Base-by-base conservation (phyloP, 2,113 vertebrate genomes). In the Notothenia rossii region DNA sequence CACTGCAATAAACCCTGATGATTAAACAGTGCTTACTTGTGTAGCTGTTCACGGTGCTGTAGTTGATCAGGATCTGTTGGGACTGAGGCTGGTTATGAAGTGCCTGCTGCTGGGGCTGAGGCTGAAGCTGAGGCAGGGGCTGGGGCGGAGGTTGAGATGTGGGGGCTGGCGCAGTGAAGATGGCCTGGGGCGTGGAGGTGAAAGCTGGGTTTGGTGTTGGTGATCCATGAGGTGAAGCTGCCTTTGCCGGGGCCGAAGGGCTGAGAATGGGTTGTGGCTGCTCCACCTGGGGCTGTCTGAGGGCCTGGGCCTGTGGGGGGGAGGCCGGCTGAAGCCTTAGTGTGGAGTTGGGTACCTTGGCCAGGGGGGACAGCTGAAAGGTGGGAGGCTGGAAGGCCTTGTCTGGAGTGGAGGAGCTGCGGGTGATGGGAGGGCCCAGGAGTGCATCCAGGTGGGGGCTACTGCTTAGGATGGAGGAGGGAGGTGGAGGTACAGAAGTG, bases 381-480 rank as follows among this genome's bases (percentile, higher is more conserved):
- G 91, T 93, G n/a, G 88, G 40, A 13, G 92, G 91, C 63, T 91
- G 92, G 85, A 94, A 95, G 18, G 87, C n/a, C 78, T 95, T 95
- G 62, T 95, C 91, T 0, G 94, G 90, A 64, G 77, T 87, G 60
- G 95, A 87, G 12, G 95, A 90, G 82, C 91, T 93, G 1, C 91
- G 93, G 59, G 84, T 93, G 82, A 95, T 94, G 49, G 95, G 94
- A 9, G 95, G 95, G 14, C 95, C 95, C 49, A 96, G 86, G 11
- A 95, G 93, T 13, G 95, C 95, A 50, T 96, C 95, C 79, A 96
- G 86, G 86, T 95, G 94, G 11, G 95, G 95, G 85, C 91, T 95
- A 79, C 90, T 95, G 87, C 94, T 94, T 10, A 93, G 85, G 83
- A 94, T 91, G 56, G 94, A 92, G 13, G 94, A 93, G 33, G 91